phyloP scores from a whole-genome alignment of 64 coral and sea anemone genomes.

The Cladopsammia gracilis region DNA sequence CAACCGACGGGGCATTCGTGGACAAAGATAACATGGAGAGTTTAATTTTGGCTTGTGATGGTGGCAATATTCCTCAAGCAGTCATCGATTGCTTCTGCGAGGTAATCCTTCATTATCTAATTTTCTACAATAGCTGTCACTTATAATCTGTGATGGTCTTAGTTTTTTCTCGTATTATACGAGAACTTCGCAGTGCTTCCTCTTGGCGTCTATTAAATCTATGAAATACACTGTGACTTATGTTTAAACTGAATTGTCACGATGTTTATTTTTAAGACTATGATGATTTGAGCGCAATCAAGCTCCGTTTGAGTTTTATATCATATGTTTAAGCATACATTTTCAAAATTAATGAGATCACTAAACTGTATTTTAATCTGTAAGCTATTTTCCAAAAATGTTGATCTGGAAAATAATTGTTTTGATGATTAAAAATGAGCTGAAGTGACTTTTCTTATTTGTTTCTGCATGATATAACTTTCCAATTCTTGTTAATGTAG shows the following conservation, averaged over 20 bases:
- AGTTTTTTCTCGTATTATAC: background rate
- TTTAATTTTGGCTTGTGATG: conserved; percentile 89
- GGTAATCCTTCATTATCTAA: conserved; percentile 40
- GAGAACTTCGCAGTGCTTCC: no score
- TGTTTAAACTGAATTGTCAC: background rate
- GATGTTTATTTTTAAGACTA: background rate
- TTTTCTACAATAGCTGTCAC: background rate
- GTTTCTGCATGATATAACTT: no score
- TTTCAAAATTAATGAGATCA: background rate
- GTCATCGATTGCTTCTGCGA: conserved; percentile 90
- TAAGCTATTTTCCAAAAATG: background rate
- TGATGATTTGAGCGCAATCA: background rate
- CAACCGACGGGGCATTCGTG: conserved; percentile 84
- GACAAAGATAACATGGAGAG: conserved; percentile 93
- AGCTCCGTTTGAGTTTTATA: background rate
- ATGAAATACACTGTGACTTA: background rate
- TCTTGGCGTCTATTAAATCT: background rate
- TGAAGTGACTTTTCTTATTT: no score
- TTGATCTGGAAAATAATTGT: background rate
- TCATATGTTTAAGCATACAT: background rate
- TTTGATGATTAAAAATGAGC: background rate
- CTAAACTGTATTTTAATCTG: background rate
- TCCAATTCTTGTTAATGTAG: no score
- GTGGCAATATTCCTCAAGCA: conserved; percentile 84
- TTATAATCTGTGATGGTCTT: background rate